A percentile compares a stretch with the other conserved stretches of the same genome.
Evolutionary conservation across 1,140 invertebrate genomes (phyloP).

Genomic region (Leucophenga varia): DNA sequence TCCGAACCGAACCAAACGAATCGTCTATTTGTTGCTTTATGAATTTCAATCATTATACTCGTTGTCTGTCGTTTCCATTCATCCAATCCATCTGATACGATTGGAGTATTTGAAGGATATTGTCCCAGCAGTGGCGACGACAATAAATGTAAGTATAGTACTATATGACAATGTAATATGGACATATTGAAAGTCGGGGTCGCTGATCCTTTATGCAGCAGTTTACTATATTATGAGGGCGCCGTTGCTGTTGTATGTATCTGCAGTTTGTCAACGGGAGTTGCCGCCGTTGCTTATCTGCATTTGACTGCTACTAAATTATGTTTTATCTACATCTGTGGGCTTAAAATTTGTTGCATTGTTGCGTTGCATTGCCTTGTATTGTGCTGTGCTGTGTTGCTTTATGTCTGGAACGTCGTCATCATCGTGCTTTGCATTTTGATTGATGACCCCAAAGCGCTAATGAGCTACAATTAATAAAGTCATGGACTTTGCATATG

Average conservation of each 20-base stretch:
- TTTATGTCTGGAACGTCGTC: conserved; percentile 16
- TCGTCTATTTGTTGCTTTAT: too few relatives aligned
- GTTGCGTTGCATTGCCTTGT: conserved; percentile 1
- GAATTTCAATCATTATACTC: conserved; percentile 52
- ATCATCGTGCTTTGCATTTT: conserved; percentile 10
- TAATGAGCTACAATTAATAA: conserved; percentile 53
- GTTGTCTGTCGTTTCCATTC: conserved; percentile 23
- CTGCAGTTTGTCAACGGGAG: conserved; percentile 41
- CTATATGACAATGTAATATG: too few relatives aligned
- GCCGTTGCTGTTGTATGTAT: conserved; percentile 26
- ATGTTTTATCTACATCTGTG: conserved; percentile 50
- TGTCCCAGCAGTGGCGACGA: conserved; percentile 20
- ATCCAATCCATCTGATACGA: conserved; percentile 22
- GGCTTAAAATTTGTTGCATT: too few relatives aligned
- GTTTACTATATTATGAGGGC: conserved; percentile 21
- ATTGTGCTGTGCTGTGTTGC: conserved; percentile 4
- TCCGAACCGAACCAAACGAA: too few relatives aligned
- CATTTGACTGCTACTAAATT: conserved; percentile 46
- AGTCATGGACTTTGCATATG: conserved; percentile 49
- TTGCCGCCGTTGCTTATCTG: conserved; percentile 40
- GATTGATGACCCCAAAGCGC: conserved; percentile 45
- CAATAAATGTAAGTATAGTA: conserved; percentile 40
- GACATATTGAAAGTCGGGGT: too few relatives aligned
- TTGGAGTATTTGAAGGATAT: conserved; percentile 51
- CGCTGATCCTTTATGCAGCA: too few relatives aligned